Base-by-base conservation (phyloP, 1,140 invertebrate species). In the Sesamia nonagrioides region DNA sequence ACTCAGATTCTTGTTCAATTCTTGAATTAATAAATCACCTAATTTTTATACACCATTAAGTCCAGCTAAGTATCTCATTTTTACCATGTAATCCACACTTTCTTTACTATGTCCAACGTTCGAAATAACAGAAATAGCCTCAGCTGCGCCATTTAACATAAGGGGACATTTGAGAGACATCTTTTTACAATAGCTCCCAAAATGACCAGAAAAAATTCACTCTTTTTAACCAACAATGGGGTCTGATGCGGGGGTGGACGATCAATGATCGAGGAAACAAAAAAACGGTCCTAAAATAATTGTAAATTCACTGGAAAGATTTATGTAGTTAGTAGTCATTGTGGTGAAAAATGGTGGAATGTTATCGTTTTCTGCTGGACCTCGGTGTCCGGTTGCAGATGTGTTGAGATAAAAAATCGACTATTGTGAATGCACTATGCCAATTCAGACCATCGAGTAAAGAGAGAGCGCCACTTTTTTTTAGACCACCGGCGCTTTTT, bases 121-220 rank as follows among this genome's bases (percentile, higher is more conserved):
- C 42, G 66, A 84, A 82, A 82, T 78, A 79, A 83, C 80, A 86
- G 85, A 88, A 86, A 76, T 61, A 48, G 74, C 61, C 82, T 88
- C 89, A 92, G 91, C 91, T 91, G 91, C 80, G 76, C 89, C 84
- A 90, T 91, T 92, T 89, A 88, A 78, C 83, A 80, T 85, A 86
- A 87, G 85, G 89, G 89, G 86, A 86, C 86, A 87, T 85, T 85
- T 88, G 83, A 87, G 84, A 87, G 84, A 88, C 82, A 75, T 86
- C 87, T 91, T 92, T 92, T 92, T 93, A 92, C 90, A 92, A 93
- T 87, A 74, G 91, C 76, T 82, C 86, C 85, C 80, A 85, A 91
- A 92, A 91, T 91, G 89, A 91, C 89, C 90, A 89, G 88, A 91
- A 92, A 92, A 92, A 93, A 90, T 85, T 63, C 78, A 83, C 83